Evolutionary conservation across 2,113 vertebrate genomes (phyloP), one percentile per base, ranked within the genome.

Genomic region (Cottus gobio): DNA sequence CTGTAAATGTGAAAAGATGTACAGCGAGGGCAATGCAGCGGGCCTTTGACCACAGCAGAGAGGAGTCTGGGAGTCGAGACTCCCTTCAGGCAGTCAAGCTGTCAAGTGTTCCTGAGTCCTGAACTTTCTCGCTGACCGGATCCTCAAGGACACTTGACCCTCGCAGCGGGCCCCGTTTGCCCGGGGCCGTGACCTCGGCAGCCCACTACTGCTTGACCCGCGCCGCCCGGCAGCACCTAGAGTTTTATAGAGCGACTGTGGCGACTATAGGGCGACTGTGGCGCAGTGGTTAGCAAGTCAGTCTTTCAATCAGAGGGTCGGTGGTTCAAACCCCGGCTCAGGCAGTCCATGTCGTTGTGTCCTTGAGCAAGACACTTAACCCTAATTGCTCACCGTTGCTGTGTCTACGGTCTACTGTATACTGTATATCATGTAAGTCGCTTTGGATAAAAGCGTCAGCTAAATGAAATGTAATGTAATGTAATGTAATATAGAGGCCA

Each of bases 61-160:
- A 31, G 71, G 66, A 78, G 63, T 67, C 71, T 68, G 71, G 66
- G 65, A 77, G 31, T 77, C 5, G 2, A 84, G 75, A 46, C 75
- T 90, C 77, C 85, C 90, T 81, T 71, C 68, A 58, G 89, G 90
- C 87, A 52, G 57, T 79, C 85, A 83, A 90, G 87, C 87, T 93
- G 92, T 93, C 89, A 85, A 82, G 42, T 86, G 72, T 82, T 39
- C 54, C 24, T 24, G 37, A 72, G 71, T 52, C 68, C 44, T 42
- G 60, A 71, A 82, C 77, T 44, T 71, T 71, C 62, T 65, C 75
- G 28, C 84, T 86, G 89, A 90, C 85, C 79, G 67, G 57, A 76
- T 89, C 76, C 50, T 71, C 74, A 80, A 77, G 79, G 78, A 84
- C 72, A 56, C 54, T 44, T 77, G 77, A 83, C 75, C 83, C 74